phyloP scores from a whole-genome alignment of 2,113 vertebrate genomes.

The Dicrurus megarhynchus region DNA sequence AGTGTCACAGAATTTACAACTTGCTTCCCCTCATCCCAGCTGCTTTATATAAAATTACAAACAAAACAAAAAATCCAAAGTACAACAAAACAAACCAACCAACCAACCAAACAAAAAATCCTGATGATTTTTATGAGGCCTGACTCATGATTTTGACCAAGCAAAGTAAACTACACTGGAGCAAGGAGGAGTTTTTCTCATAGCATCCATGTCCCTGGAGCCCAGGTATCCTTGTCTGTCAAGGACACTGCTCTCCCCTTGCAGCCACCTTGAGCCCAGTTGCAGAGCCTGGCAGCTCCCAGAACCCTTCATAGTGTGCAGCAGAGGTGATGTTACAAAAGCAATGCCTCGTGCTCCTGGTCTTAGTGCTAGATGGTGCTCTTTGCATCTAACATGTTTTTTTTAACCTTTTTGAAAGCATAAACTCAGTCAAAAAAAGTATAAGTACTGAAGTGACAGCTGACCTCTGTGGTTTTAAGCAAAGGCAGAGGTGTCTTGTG shows the following conservation, averaged over 20 bases:
- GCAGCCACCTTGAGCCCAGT: background rate
- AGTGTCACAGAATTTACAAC: background rate
- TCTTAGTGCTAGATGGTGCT: background rate
- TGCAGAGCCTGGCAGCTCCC: background rate
- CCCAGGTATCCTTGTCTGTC: background rate
- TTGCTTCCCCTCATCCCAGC: background rate
- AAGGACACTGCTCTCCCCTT: background rate
- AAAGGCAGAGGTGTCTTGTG: background rate
- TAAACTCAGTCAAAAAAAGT: background rate
- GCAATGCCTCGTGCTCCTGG: background rate
- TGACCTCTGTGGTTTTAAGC: background rate
- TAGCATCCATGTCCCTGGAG: background rate
- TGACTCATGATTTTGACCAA: background rate
- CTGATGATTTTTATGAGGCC: background rate
- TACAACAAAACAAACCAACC: background rate
- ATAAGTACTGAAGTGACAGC: background rate
- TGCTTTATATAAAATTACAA: background rate
- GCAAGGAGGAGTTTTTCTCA: background rate
- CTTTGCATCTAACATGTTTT: background rate
- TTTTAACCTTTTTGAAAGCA: background rate
- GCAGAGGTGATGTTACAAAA: background rate
- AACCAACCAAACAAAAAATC: background rate
- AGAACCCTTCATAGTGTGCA: background rate
- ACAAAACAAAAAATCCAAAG: fast-evolving
- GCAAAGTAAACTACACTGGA: background rate